Evolutionary conservation across 2,113 vertebrate species (phyloP).

Genomic region (Hiodon alosoides): DNA sequence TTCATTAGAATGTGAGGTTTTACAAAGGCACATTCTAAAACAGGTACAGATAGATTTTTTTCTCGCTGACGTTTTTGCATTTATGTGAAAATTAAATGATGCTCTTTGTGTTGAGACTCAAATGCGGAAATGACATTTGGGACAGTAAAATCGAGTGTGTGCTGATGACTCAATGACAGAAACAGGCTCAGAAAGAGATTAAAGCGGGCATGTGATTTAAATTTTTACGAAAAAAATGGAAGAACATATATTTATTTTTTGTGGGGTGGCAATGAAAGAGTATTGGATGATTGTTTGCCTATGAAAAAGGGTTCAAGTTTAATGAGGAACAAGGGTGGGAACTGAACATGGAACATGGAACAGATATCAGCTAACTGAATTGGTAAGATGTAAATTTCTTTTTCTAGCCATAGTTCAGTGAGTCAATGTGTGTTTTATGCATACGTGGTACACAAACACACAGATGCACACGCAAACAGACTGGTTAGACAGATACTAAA

Average conservation of each 20-base stretch:
- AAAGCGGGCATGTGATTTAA: too few species aligned
- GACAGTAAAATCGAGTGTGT: slow-evolving; percentile 18
- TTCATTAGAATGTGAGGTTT: not conserved
- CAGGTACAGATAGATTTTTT: too few species aligned
- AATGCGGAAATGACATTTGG: too few species aligned
- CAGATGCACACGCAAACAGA: slow-evolving; percentile 25
- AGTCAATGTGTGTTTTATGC: slow-evolving; percentile 32
- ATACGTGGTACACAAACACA: slow-evolving; percentile 41
- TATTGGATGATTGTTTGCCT: slow-evolving; percentile 20
- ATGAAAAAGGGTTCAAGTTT: slow-evolving; percentile 24
- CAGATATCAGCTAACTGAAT: slow-evolving; percentile 43
- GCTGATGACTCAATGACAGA: slow-evolving; percentile 19
- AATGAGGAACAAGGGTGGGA: slow-evolving; percentile 30
- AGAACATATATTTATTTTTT: not conserved
- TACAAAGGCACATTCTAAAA: not conserved
- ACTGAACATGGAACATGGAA: slow-evolving; percentile 45
- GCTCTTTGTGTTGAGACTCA: too few species aligned
- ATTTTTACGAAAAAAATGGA: too few species aligned
- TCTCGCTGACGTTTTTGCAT: too few species aligned
- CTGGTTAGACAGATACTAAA: slow-evolving; percentile 51
- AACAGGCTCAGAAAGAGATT: slow-evolving; percentile 28
- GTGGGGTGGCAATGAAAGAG: not conserved
- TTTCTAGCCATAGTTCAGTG: slow-evolving; percentile 31
- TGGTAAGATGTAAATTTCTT: slow-evolving; percentile 37
- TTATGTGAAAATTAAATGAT: too few species aligned